These are phyloP conservation scores for Trigoniulus corallinus DNA, from an alignment of 1,140 invertebrate species.

Conservation along the genomic window DNA sequence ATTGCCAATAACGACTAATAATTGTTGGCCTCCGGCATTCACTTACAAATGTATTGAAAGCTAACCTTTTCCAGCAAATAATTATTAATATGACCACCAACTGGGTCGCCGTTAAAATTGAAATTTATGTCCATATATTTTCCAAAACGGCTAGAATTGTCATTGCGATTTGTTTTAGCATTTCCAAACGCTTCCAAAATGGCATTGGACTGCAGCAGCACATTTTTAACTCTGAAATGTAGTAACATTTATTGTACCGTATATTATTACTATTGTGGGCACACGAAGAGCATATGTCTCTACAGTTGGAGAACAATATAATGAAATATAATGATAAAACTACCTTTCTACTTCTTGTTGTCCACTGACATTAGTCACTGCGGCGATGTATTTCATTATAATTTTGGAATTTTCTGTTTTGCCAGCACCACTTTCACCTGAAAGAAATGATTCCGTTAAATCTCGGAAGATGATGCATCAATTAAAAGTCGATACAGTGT, in stretches of 20 bases:
- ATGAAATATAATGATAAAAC: slow-evolving; percentile 5
- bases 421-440: slow-evolving; percentile 84
- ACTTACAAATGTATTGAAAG: too few relatives aligned
- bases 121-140: slow-evolving; percentile 99
- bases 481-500: neutral
- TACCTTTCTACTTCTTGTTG: slow-evolving; percentile 90
- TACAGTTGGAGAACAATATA: too few relatives aligned
- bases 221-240: slow-evolving; percentile 76
- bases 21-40: too few relatives aligned
- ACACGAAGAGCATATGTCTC: neutral
- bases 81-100: slow-evolving; percentile 90
- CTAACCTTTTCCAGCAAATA: slow-evolving; percentile 82
- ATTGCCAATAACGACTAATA: too few relatives aligned
- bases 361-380: slow-evolving; percentile 79
- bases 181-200: slow-evolving; percentile 95
- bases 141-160: slow-evolving; percentile 93
- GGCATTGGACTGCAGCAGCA: slow-evolving; percentile 86
- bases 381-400: slow-evolving; percentile 97
- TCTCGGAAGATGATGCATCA: neutral
- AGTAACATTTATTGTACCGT: neutral
- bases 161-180: slow-evolving; percentile 92
- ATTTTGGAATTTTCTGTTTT: slow-evolving; percentile 98
- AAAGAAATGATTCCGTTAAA: neutral
- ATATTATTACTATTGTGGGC: neutral
- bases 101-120: slow-evolving; percentile 93